Evolutionary conservation across 1,140 invertebrate species (phyloP), one percentile per base, ranked within the genome.

Genomic region (Zaprionus ghesquierei): DNA sequence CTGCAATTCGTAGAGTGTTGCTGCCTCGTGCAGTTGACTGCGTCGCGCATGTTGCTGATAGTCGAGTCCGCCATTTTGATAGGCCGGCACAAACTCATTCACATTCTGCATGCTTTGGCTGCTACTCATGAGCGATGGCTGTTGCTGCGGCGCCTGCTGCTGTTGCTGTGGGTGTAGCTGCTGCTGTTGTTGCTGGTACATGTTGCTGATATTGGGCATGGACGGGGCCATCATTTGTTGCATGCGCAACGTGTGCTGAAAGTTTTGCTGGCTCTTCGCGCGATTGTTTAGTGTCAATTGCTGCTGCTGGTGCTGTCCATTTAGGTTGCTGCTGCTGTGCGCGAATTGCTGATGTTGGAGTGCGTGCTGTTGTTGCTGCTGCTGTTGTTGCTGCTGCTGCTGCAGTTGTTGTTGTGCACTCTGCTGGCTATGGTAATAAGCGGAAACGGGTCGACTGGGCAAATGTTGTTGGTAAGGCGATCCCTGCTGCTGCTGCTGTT

Each of bases 81-180:
- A 90, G 25, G 62, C 69, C 5, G 78, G 38, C 15, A 69, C 18
- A 35, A 79, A 79, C 13, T 90, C 79, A 33, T 87, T 89, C 18
- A 93, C 92, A 84, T 92, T 93, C 58, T 92, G 92, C 92, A 93
- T 92, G 50, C 92, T 93, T 27, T 92, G 91, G 58, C 91, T 92
- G 53, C 77, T 70, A 33, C 78, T 81, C 68, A 92, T 89, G 6
- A 61, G 35, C 12, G n/a, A n/a, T n/a, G 64, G 41, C 25, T 46
- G 63, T n/a, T 81, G 79, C 12, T 69, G 78, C 9, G 50, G n/a
- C 13, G 41, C 25, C 15, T 75, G 69, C 56, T 90, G 72, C 15
- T 76, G 77, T 6, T 70, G 2, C 5, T 41, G 35, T 15, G 3
- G 70, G 5, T 61, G 71, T 2, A 77, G 68, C 12, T 84, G 77